Evolutionary conservation across 2,113 vertebrate genomes (phyloP), one percentile per base, ranked within the genome.

Genomic region (Pterophyllum scalare): DNA sequence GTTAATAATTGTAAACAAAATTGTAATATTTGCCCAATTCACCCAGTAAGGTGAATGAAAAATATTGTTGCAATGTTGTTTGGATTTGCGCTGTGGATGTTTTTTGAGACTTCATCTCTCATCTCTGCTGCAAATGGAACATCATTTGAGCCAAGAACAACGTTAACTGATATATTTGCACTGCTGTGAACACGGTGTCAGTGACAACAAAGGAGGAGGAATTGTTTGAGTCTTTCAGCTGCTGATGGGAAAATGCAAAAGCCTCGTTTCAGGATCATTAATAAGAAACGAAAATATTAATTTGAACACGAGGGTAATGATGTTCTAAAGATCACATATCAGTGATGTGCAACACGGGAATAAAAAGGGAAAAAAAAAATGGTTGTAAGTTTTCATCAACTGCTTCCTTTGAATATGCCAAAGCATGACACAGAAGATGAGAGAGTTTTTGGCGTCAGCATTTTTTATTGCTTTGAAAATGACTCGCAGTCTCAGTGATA

Each of bases 381-480:
- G 43, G 13, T 46, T 46, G 4, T 46, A 46, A 46, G 43, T 46
- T 46, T 54, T 80, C 54, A 59, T 22, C 43, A 38, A 75, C 60
- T 2, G 13, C 26, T 46, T 43, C 26, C 17, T 83, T 49, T 56
- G 61, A 76, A 77, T 61, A 24, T 72, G 59, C 19, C 72, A 72
- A 14, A 8, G 17, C 28, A 3, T 54, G 28, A 75, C 57, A 14
- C 38, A 59, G 56, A n/a, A 11, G 49, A 75, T 76, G 81, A 85
- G 59, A 81, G 54, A 58, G 56, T 59, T 54, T 46, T 59, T 77
- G 14, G 8, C 13, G 13, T 62, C 72, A 33, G 38, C 2, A 15
- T 75, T 62, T 85, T 33, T 85, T 40, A 35, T 13, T 15, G 43
- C 59, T 85, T 75, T 79, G 11, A 80, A 59, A 75, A 86, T 40